Conservation (phyloP, 2,888 invertebrate genomes). For the Sturmia bella region DNA sequence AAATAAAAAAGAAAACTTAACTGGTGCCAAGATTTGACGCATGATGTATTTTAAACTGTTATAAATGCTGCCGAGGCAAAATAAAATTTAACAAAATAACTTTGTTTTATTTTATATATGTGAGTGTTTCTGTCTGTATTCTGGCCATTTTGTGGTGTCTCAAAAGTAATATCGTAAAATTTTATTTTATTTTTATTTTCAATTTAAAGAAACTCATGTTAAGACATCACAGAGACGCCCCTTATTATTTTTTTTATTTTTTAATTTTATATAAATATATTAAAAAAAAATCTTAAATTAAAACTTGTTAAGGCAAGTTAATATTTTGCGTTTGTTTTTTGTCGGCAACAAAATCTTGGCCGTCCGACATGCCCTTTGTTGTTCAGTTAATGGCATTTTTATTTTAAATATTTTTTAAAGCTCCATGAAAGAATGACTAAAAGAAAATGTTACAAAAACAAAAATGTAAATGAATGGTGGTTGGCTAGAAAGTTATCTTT, state of each 20-base stretch:
- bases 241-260: conserved; percentile 21
- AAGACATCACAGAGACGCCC: conserved; percentile 68
- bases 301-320: conserved; percentile 57
- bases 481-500: too few species aligned
- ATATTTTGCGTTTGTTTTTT: conserved; percentile 22
- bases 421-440: too few species aligned
- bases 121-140: conserved; percentile 17
- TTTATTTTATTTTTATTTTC: conserved; percentile 71
- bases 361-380: conserved; percentile 54
- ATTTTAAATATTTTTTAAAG: too few species aligned
- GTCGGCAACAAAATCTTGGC: conserved; percentile 21
- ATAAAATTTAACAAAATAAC: conserved; percentile 32
- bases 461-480: too few species aligned
- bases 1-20: neutral
- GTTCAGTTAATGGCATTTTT: conserved; percentile 39
- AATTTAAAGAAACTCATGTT: conserved; percentile 67
- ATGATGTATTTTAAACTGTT: conserved; percentile 64
- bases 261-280: neutral
- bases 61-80: conserved; percentile 33
- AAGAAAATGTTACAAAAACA: too few species aligned
- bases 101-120: conserved; percentile 26
- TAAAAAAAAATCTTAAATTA: conserved; percentile 42
- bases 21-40: conserved; percentile 66
- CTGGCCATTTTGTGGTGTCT: conserved; percentile 58
- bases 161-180: conserved; percentile 68